These are phyloP conservation scores for Pygoscelis antarcticus DNA, from an alignment of 2,113 vertebrate species.

Conservation along the genomic window DNA sequence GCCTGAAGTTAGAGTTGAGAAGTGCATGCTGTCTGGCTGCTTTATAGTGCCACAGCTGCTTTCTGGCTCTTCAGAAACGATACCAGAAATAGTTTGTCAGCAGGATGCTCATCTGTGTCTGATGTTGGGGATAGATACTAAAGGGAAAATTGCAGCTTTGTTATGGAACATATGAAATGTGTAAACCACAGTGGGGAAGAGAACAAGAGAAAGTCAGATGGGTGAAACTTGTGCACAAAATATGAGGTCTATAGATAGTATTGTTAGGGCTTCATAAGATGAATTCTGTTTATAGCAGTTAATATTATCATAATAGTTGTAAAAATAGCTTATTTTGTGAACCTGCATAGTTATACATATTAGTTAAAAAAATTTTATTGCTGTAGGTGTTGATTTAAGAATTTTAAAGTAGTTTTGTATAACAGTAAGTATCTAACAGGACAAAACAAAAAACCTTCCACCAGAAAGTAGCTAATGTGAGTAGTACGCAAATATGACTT, in stretches of 20 bases:
- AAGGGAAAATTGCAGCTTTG: not conserved
- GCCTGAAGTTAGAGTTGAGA: not conserved
- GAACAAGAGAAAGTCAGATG: accelerated
- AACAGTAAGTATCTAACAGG: not conserved
- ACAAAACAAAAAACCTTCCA: not conserved
- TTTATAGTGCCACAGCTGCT: not conserved
- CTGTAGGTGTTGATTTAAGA: not conserved
- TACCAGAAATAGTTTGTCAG: not conserved
- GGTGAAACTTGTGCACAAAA: not conserved
- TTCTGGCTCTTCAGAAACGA: not conserved
- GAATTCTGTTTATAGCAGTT: not conserved
- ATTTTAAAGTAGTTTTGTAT: not conserved
- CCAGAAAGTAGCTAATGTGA: not conserved
- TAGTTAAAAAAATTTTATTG: not conserved
- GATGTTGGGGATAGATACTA: not conserved
- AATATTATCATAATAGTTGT: not conserved
- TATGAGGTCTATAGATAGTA: not conserved
- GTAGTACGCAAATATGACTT: not conserved
- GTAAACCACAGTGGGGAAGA: not conserved
- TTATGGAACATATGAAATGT: not conserved
- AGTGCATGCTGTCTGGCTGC: not conserved
- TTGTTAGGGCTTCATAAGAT: not conserved
- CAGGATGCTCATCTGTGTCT: not conserved
- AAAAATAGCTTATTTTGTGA: not conserved
- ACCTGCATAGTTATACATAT: not conserved